Percentiles rank a stretch among this genome's conserved stretches.
Conservation (phyloP, 2,113 vertebrate species). For the Alectura lathami region DNA sequence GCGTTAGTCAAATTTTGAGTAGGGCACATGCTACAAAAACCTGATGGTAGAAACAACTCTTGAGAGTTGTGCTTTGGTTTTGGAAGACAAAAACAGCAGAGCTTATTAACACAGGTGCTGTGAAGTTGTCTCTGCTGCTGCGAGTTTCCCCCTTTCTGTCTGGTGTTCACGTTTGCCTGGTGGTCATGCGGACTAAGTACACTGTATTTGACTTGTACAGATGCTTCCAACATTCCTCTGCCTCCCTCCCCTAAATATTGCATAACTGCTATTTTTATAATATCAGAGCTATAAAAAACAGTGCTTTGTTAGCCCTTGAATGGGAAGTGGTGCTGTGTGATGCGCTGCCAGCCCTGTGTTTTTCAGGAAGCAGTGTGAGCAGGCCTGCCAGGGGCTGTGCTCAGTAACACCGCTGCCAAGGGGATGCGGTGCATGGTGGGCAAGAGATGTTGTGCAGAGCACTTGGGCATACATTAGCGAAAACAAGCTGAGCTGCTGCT, state of each 20-base stretch:
- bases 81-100: background rate
- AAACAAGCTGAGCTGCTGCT: conserved; percentile 14
- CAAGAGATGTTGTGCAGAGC: background rate
- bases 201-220: background rate
- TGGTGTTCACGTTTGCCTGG: background rate
- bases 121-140: background rate
- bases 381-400: background rate
- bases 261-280: background rate
- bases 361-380: background rate
- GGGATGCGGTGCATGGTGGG: background rate
- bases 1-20: background rate
- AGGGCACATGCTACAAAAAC: background rate
- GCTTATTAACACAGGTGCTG: background rate
- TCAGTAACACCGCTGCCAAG: background rate
- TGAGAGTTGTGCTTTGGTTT: background rate
- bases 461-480: background rate
- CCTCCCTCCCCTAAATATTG: background rate
- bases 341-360: background rate
- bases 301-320: background rate
- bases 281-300: background rate
- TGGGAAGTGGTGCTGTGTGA: background rate
- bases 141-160: background rate
- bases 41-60: background rate
- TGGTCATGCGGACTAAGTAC: background rate
- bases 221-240: background rate